Percentiles rank a stretch among this genome's conserved stretches.
These are phyloP conservation scores for Proterorhinus semilunaris DNA, from an alignment of 2,113 vertebrate species.

Conservation along the genomic window DNA sequence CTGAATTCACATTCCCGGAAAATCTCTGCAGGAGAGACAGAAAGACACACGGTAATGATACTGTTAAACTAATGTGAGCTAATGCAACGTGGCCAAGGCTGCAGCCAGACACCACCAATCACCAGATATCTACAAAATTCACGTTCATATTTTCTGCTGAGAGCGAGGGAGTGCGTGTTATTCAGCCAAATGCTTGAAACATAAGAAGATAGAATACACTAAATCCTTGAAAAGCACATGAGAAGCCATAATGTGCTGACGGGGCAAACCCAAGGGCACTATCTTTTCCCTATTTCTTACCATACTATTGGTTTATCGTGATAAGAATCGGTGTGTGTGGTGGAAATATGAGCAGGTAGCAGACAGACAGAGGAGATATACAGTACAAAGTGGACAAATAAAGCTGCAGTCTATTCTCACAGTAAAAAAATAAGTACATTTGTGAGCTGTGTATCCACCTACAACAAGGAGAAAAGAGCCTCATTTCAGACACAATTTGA, in stretches of 20 bases:
- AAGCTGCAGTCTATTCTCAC: slow-evolving; percentile 32
- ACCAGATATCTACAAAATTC: neutral
- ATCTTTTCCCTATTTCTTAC: slow-evolving; percentile 28
- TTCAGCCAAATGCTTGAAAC: slow-evolving; percentile 31
- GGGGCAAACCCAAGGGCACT: slow-evolving; percentile 24
- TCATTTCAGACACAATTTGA: neutral
- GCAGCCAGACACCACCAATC: neutral
- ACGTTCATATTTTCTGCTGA: slow-evolving; percentile 15
- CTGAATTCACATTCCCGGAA: slow-evolving; percentile 86
- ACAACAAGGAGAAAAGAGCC: neutral
- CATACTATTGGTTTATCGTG: slow-evolving; percentile 41
- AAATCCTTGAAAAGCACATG: slow-evolving; percentile 27
- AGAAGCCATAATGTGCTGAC: slow-evolving; percentile 28
- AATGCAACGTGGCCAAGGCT: slow-evolving; percentile 1
- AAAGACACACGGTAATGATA: neutral
- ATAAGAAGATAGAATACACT: slow-evolving; percentile 22
- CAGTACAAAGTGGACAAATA: slow-evolving; percentile 20
- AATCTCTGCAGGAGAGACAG: slow-evolving; percentile 77
- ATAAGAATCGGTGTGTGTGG: slow-evolving; percentile 41
- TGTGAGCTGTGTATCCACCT: slow-evolving; percentile 39
- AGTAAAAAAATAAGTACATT: slow-evolving; percentile 29
- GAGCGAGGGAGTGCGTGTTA: neutral
- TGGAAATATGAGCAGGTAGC: slow-evolving; percentile 38
- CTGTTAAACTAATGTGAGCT: neutral
- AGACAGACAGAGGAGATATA: slow-evolving; percentile 27